These are phyloP conservation scores for Xenopus borealis DNA, from an alignment of 2,113 vertebrate species.

Conservation along the genomic window DNA sequence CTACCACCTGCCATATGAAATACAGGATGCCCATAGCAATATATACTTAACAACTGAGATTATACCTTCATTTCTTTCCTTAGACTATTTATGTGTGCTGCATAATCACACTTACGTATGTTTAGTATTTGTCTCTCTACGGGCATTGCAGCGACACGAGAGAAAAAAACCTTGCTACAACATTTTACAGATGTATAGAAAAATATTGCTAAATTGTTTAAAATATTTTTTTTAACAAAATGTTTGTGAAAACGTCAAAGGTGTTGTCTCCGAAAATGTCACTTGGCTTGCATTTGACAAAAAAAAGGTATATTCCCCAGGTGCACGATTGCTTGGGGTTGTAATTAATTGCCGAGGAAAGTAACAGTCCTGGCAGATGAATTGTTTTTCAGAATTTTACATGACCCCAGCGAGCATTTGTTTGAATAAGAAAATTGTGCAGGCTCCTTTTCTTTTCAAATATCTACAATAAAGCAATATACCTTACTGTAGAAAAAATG, in stretches of 20 bases:
- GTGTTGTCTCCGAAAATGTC: slow-evolving; percentile 1
- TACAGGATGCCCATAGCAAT: slow-evolving; percentile 20
- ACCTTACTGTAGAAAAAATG: no score
- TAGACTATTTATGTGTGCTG: slow-evolving; percentile 5
- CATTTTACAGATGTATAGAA: neutral
- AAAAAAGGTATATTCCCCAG: slow-evolving; percentile 1
- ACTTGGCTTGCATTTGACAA: slow-evolving; percentile 1
- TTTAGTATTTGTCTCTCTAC: no score
- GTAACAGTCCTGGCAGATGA: slow-evolving; percentile 3
- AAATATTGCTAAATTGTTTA: neutral
- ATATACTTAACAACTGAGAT: slow-evolving; percentile 25
- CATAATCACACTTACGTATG: neutral
- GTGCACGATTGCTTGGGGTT: slow-evolving; percentile 22
- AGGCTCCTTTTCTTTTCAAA: no score
- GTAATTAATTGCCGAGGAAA: slow-evolving; percentile 21
- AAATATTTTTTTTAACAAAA: no score
- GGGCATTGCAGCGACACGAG: neutral
- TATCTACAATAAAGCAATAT: no score
- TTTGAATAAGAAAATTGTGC: no score
- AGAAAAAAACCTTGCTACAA: neutral
- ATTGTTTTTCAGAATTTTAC: neutral
- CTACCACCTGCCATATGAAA: slow-evolving; percentile 4
- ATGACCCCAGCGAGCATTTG: neutral
- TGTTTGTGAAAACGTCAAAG: no score
- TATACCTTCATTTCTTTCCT: neutral